Evolutionary conservation across 2,888 invertebrate genomes (phyloP).

Genomic region (Pyrgus malvae): DNA sequence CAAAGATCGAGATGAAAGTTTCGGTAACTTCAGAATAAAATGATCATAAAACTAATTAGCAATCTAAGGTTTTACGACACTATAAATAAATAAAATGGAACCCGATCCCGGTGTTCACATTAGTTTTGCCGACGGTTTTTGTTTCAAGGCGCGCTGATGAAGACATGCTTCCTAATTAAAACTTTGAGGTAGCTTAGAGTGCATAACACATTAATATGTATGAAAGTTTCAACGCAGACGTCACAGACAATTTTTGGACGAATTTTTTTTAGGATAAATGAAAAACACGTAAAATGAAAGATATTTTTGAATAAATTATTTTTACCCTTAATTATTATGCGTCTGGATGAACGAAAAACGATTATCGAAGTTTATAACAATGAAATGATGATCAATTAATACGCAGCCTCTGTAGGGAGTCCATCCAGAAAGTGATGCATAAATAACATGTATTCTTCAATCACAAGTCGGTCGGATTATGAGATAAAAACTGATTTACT

Average conservation of each 20-base stretch:
- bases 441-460: constrained; percentile 65
- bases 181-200: constrained; percentile 48
- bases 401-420: constrained; percentile 60
- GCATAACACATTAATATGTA: constrained; percentile 48
- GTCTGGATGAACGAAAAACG: constrained; percentile 46
- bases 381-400: constrained; percentile 68
- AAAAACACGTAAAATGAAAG: constrained; percentile 1
- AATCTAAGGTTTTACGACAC: constrained; percentile 67
- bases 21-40: constrained; percentile 58
- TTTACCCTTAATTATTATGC: constrained; percentile 19
- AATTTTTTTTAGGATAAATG: constrained; percentile 19
- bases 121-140: constrained; percentile 56
- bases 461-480: constrained; percentile 58
- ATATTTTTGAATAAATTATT: constrained; percentile 6
- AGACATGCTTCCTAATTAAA: constrained; percentile 66
- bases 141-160: constrained; percentile 51
- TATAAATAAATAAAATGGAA: constrained; percentile 70
- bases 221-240: constrained; percentile 24
- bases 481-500: constrained; percentile 64
- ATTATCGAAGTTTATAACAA: constrained; percentile 51
- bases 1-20: constrained; percentile 35
- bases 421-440: constrained; percentile 62
- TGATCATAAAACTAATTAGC: constrained; percentile 73
- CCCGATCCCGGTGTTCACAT: constrained; percentile 50
- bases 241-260: constrained; percentile 27